Evolutionary conservation across 2,888 invertebrate genomes (phyloP).

Genomic region (Philopedon plagiatum): DNA sequence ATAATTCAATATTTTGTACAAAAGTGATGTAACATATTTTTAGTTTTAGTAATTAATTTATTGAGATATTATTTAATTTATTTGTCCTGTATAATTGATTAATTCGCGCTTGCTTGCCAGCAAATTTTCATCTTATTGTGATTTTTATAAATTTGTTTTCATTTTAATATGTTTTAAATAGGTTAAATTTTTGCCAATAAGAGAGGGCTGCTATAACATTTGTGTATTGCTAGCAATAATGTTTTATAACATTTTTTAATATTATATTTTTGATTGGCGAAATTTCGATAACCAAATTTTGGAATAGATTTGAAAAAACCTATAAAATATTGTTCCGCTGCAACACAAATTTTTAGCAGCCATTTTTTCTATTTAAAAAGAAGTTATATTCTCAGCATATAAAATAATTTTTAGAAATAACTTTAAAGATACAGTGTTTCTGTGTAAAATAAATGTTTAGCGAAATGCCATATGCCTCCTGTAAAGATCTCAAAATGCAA

Average conservation of each 20-base stretch:
- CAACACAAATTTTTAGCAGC: too few species aligned
- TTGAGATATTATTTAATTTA: slow-evolving; percentile 14
- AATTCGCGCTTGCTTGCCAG: slow-evolving; percentile 25
- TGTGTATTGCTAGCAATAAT: too few species aligned
- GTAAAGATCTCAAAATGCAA: slow-evolving; percentile 35
- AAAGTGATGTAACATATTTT: slow-evolving; percentile 40
- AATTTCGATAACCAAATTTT: too few species aligned
- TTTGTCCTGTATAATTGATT: slow-evolving; percentile 2
- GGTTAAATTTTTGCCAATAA: neutral
- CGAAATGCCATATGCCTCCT: slow-evolving; percentile 10
- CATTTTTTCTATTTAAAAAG: neutral
- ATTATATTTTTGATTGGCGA: too few species aligned
- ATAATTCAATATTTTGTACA: slow-evolving; percentile 31
- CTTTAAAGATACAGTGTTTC: slow-evolving; percentile 12
- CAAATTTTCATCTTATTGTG: neutral
- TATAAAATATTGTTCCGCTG: too few species aligned
- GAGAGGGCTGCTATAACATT: too few species aligned
- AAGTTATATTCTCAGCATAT: neutral
- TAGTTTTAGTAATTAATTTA: slow-evolving; percentile 33
- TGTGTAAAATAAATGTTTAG: slow-evolving; percentile 14
- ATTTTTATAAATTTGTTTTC: neutral
- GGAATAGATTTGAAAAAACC: too few species aligned
- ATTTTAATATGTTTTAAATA: neutral
- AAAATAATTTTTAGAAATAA: neutral
- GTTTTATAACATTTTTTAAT: too few species aligned